Evolutionary conservation across 2,113 vertebrate genomes (phyloP), one percentile per base, ranked within the genome.

Genomic region (Nycticorax nycticorax): DNA sequence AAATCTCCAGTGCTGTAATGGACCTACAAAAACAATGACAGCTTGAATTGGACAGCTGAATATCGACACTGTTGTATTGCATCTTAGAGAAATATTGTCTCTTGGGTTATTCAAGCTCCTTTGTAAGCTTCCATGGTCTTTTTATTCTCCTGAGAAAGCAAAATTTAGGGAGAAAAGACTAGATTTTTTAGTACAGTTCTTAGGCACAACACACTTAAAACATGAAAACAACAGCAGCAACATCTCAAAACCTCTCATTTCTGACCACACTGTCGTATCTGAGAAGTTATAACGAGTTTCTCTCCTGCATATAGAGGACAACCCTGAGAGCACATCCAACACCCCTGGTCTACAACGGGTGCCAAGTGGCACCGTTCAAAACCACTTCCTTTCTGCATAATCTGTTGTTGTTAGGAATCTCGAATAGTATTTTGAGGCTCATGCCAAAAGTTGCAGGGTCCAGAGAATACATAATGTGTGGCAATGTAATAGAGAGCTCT

Each of bases 11-110:
- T 3, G 52, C 56, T 3, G 6, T n/a, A 45, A 88, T 8, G 79
- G 68, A 50, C 37, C 73, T 71, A 63, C 75, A 74, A 43, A 95
- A 91, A 27, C 80, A 59, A 74, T 8, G 73, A 67, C 94, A 96
- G 89, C 83, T 93, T 81, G 75, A 83, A 48, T 15, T 47, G 72
- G 89, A 74, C 95, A 96, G 93, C 91, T 71, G 80, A 91, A n/a
- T 19, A 88, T 14, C 1, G 0, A 30, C 85, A 45, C 16, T 57
- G 27, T 62, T 68, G 30, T n/a, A 17, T 5, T 43, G 23, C 50
- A 50, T 6, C 75, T 41, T 15, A 50, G n/a, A 86, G 63, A 92
- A 83, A 88, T 71, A 35, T 9, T 27, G 22, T 77, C 91, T 81
- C 83, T 55, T 77, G 88, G 83, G 75, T 55, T 50, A 22, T 62